Conservation (phyloP, 2,888 invertebrate species). For the Trichogramma dendrolimi region DNA sequence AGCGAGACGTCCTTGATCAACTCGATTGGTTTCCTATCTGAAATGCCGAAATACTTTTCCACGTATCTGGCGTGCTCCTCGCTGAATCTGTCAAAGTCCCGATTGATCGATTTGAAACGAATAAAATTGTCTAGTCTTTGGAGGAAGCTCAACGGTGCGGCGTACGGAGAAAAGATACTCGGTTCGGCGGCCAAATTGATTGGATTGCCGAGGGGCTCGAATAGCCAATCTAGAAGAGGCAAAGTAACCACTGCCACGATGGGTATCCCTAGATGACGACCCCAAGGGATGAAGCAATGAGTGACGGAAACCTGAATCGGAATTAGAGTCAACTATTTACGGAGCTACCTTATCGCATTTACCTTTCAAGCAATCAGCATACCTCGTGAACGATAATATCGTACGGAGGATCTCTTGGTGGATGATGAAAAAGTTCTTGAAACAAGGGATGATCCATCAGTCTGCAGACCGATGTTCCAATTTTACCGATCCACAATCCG, state of each 20-base stretch:
- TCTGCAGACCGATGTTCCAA: constrained; percentile 1
- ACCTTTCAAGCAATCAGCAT: constrained; percentile 1
- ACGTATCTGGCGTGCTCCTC: constrained; percentile 28
- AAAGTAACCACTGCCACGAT: background rate
- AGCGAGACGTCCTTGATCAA: constrained; percentile 44
- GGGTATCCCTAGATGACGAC: constrained; percentile 3
- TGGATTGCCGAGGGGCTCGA: background rate
- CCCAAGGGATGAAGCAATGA: background rate
- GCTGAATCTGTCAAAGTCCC: constrained; percentile 21
- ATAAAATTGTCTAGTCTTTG: constrained; percentile 1
- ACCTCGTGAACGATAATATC: constrained; percentile 34
- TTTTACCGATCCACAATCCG: background rate
- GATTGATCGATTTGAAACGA: background rate
- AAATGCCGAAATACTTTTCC: constrained; percentile 35
- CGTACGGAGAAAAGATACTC: background rate
- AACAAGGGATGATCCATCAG: constrained; percentile 27
- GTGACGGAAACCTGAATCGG: background rate
- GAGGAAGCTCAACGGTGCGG: constrained; percentile 1
- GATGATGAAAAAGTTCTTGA: constrained; percentile 30
- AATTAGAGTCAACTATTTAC: background rate
- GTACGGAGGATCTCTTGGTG: constrained; percentile 29
- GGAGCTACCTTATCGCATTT: background rate
- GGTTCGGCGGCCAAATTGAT: background rate
- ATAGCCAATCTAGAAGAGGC: constrained; percentile 1
- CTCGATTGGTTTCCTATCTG: constrained; percentile 31